Percentiles rank a stretch among this genome's conserved stretches.
phyloP scores from a whole-genome alignment of 2,113 vertebrate species.

The Amblyopsis rosae region DNA sequence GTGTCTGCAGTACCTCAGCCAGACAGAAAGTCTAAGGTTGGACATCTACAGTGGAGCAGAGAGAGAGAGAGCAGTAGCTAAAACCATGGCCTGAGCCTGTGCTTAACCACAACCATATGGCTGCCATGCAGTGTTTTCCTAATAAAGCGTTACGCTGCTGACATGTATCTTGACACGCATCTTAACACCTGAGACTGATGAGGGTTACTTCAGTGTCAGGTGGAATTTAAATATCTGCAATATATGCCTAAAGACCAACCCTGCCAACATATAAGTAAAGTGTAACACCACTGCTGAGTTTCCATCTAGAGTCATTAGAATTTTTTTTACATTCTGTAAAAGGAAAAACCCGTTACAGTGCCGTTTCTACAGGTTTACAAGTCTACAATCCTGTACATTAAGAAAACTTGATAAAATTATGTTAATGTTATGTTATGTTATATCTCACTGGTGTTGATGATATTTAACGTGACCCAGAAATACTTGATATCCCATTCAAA shows the following conservation, averaged over 20 bases:
- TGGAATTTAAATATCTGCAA: neutral
- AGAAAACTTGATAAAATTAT: no score
- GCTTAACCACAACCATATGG: conserved; percentile 7
- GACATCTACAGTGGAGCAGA: conserved; percentile 53
- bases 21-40: conserved; percentile 53
- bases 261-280: neutral
- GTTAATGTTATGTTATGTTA: no score
- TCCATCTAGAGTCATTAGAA: no score
- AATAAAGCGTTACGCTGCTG: conserved; percentile 34
- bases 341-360: no score
- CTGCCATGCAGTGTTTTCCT: conserved; percentile 21
- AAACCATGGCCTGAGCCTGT: conserved; percentile 48
- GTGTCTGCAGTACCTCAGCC: conserved; percentile 27
- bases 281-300: neutral
- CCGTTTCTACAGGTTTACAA: no score
- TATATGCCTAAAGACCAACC: neutral
- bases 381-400: no score
- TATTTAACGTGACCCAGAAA: no score
- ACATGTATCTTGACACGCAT: conserved; percentile 37
- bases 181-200: conserved; percentile 8
- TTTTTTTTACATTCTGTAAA: no score
- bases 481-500: no score
- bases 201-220: conserved; percentile 1
- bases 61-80: conserved; percentile 41
- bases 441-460: no score